Conservation (phyloP, 2,113 vertebrate genomes). For the Barbus barbus region DNA sequence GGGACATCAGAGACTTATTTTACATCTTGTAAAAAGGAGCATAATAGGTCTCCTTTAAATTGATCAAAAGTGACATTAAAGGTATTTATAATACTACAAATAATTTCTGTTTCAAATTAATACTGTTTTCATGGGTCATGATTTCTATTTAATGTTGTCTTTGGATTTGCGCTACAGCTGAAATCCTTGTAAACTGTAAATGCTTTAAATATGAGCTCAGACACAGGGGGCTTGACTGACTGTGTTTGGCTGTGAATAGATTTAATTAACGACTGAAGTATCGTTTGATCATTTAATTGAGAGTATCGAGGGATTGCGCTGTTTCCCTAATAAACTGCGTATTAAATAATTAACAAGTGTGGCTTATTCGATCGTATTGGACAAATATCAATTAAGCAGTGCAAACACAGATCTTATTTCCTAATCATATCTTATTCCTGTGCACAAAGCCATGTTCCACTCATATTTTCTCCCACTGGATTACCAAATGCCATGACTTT, state of each 20-base stretch:
- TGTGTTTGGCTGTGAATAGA: slow-evolving; percentile 40
- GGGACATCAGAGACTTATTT: no score
- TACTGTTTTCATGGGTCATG: not conserved
- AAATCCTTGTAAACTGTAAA: not conserved
- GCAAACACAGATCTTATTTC: not conserved
- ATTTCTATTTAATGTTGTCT: not conserved
- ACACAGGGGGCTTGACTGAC: not conserved
- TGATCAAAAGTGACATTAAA: not conserved
- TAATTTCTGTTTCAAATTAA: not conserved
- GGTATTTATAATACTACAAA: not conserved
- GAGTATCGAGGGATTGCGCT: slow-evolving; percentile 29
- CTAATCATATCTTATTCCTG: not conserved
- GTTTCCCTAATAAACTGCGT: slow-evolving; percentile 48
- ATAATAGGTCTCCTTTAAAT: no score
- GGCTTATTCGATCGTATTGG: slow-evolving; percentile 30
- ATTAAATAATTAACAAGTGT: slow-evolving; percentile 44
- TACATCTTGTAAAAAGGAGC: no score
- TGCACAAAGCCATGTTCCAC: no score
- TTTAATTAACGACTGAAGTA: slow-evolving; percentile 44
- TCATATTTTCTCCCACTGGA: slow-evolving; percentile 14
- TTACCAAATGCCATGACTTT: slow-evolving; percentile 37
- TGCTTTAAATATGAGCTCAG: not conserved
- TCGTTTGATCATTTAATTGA: slow-evolving; percentile 57
- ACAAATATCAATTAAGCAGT: slow-evolving; percentile 29
- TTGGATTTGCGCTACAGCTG: not conserved